These are phyloP conservation scores for Xyrichtys novacula DNA, from an alignment of 2,797 vertebrate genomes.

Conservation along the genomic window DNA sequence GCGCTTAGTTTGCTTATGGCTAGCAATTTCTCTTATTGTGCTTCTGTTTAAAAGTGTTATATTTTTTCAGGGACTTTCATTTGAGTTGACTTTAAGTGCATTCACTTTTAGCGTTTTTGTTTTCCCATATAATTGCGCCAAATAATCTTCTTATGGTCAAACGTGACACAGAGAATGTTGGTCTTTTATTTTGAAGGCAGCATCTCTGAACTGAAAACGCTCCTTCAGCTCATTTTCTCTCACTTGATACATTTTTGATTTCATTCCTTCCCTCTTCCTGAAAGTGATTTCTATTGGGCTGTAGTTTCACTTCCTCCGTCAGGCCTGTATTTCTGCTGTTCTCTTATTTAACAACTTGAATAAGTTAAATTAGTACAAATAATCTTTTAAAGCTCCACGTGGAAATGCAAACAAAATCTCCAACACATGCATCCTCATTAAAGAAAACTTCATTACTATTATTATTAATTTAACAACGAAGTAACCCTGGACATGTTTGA, in stretches of 20 bases:
- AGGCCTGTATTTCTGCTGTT: neutral
- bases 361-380: too few species aligned
- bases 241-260: neutral
- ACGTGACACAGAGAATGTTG: too few species aligned
- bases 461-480: neutral
- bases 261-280: constrained; percentile 6
- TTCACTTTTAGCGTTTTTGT: too few species aligned
- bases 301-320: neutral
- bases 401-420: neutral
- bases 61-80: too few species aligned
- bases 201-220: neutral
- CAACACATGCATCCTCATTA: neutral
- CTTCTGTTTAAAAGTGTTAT: too few species aligned
- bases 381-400: neutral
- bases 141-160: too few species aligned
- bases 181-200: constrained; percentile 46
- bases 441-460: too few species aligned
- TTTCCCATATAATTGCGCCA: too few species aligned
- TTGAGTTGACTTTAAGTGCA: too few species aligned
- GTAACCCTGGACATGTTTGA: too few species aligned
- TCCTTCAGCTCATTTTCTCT: neutral
- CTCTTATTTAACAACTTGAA: constrained; percentile 29
- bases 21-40: too few species aligned
- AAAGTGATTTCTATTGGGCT: constrained; percentile 2
- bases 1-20: too few species aligned